These are phyloP conservation scores for Malurus alboscapulatus DNA, from an alignment of 2,113 vertebrate genomes.

Conservation along the genomic window DNA sequence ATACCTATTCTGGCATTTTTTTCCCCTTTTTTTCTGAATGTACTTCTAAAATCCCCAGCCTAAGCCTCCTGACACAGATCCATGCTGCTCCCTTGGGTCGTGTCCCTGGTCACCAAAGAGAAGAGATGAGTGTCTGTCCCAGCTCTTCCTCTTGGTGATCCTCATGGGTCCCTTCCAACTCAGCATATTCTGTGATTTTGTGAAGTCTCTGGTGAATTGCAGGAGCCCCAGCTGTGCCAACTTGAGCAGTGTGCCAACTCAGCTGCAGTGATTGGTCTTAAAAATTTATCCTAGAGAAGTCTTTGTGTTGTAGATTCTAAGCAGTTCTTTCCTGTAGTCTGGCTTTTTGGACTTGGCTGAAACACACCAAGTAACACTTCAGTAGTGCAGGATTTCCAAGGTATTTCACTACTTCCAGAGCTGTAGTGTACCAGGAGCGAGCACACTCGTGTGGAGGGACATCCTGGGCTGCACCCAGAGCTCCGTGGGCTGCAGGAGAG, in stretches of 20 bases:
- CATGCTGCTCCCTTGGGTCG: neutral
- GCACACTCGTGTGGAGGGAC: accelerated
- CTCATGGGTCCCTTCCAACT: too few species aligned
- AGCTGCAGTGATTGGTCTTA: too few species aligned
- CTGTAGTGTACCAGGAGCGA: neutral
- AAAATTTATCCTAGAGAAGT: too few species aligned
- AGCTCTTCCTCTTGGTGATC: too few species aligned
- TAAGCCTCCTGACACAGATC: neutral
- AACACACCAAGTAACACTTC: neutral
- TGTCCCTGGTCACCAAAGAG: neutral
- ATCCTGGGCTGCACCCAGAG: neutral
- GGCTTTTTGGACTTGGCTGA: neutral
- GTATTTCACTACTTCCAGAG: neutral
- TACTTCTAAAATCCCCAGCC: neutral
- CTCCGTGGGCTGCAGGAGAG: neutral
- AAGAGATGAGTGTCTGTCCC: neutral
- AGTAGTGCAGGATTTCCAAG: neutral
- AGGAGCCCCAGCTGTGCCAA: too few species aligned
- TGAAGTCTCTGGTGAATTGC: too few species aligned
- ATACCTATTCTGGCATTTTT: neutral
- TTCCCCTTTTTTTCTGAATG: neutral
- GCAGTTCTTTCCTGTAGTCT: too few species aligned
- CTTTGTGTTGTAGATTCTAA: too few species aligned
- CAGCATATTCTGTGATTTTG: too few species aligned
- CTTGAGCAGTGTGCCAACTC: too few species aligned